These are phyloP conservation scores for Lophotriccus pileatus DNA, from an alignment of 2,797 vertebrate species.

Conservation along the genomic window DNA sequence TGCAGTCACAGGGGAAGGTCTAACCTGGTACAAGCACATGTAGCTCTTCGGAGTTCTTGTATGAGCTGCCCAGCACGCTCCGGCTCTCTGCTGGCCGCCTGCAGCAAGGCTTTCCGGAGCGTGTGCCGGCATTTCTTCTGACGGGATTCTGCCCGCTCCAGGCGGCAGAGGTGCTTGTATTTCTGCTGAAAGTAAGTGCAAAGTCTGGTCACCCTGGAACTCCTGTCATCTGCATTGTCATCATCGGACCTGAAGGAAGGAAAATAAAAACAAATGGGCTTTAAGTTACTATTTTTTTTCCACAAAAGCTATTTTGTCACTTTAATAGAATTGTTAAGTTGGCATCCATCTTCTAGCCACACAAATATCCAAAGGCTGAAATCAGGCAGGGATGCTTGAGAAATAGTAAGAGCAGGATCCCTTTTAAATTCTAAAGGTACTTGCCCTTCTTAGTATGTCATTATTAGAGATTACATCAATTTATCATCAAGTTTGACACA, in stretches of 20 bases:
- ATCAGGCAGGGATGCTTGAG: background rate
- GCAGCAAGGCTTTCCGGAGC: constrained; percentile 93
- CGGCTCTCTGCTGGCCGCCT: constrained; percentile 90
- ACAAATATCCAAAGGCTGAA: background rate
- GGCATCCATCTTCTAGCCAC: background rate
- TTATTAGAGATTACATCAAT: constrained; percentile 20
- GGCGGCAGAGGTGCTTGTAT: constrained; percentile 97
- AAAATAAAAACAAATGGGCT: background rate
- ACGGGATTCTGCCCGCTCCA: constrained; percentile 91
- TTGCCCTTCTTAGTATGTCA: constrained; percentile 13
- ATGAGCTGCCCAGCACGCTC: constrained; percentile 88
- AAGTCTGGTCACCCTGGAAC: constrained; percentile 90
- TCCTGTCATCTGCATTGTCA: constrained; percentile 81
- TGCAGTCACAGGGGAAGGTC: background rate
- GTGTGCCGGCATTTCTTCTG: constrained; percentile 93
- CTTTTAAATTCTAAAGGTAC: constrained; percentile 7
- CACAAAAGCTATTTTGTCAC: background rate
- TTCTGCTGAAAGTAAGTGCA: constrained; percentile 98
- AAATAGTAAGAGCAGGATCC: background rate
- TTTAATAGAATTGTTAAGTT: background rate
- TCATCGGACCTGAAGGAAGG: constrained; percentile 80
- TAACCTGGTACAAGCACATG: constrained; percentile 81
- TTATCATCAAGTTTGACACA: constrained; percentile 12
- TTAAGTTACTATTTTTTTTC: background rate
- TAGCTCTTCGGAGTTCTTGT: constrained; percentile 82